Evolutionary conservation across 1,140 invertebrate genomes (phyloP).

Genomic region (Anastatus disparis): DNA sequence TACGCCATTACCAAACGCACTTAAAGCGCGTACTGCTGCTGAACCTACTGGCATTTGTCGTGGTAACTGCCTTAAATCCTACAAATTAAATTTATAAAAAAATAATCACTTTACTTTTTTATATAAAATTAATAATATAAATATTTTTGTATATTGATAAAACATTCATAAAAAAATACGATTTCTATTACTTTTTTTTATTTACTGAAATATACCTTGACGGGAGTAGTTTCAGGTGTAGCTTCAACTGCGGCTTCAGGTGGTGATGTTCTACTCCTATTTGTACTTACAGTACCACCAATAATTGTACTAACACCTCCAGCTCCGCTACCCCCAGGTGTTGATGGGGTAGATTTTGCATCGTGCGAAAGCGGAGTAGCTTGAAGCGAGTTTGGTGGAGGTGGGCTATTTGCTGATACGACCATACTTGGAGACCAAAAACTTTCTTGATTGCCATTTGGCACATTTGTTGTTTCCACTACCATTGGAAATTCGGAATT

Average conservation of each 20-base stretch:
- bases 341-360: slow-evolving; percentile 59
- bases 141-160: too few species aligned
- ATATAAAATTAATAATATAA: too few species aligned
- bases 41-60: slow-evolving; percentile 68
- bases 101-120: background rate
- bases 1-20: slow-evolving; percentile 62
- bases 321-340: slow-evolving; percentile 43
- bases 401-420: slow-evolving; percentile 58
- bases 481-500: slow-evolving; percentile 37
- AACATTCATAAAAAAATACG: too few species aligned
- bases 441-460: slow-evolving; percentile 56
- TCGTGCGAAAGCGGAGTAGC: slow-evolving; percentile 43
- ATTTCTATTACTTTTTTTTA: too few species aligned
- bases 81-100: background rate
- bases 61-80: slow-evolving; percentile 62
- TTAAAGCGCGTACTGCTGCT: slow-evolving; percentile 73
- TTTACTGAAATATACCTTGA: slow-evolving; percentile 70
- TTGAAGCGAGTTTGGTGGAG: slow-evolving; percentile 46
- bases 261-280: slow-evolving; percentile 70
- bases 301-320: background rate
- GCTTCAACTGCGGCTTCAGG: slow-evolving; percentile 87
- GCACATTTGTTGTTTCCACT: slow-evolving; percentile 1
- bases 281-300: too few species aligned
- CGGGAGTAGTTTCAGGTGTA: slow-evolving; percentile 87
- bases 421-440: slow-evolving; percentile 66